phyloP scores from a whole-genome alignment of 2,113 vertebrate species.

The Neolamprologus modestus region DNA sequence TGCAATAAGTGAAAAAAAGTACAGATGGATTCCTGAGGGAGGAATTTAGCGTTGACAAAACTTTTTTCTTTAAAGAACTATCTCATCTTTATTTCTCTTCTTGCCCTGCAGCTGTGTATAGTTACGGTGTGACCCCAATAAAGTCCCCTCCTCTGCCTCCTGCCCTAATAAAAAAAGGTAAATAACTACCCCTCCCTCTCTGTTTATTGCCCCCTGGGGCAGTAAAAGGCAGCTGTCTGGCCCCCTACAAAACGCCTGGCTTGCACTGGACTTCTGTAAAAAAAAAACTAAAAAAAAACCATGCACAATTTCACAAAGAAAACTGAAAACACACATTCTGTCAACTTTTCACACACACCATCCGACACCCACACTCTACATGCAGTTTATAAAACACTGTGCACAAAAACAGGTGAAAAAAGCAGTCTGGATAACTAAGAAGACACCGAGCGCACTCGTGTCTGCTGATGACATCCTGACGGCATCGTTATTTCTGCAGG shows the following conservation, averaged over 20 bases:
- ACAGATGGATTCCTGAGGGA: constrained; percentile 10
- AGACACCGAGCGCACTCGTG: neutral
- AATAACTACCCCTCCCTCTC: constrained; percentile 68
- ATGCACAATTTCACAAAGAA: constrained; percentile 33
- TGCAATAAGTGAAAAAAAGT: neutral
- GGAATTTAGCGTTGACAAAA: constrained; percentile 44
- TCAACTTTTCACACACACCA: constrained; percentile 43
- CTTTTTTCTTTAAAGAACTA: neutral
- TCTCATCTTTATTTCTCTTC: constrained; percentile 22
- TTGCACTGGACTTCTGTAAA: constrained; percentile 31
- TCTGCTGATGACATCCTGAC: neutral
- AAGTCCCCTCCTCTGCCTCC: constrained; percentile 61
- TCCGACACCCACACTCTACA: constrained; percentile 53
- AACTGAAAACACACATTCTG: constrained; percentile 60
- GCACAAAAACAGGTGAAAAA: neutral
- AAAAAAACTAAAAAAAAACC: neutral
- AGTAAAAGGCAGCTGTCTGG: constrained; percentile 77
- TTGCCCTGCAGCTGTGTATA: constrained; percentile 71
- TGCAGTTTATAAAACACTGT: constrained; percentile 45
- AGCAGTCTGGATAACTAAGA: neutral
- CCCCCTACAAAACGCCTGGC: constrained; percentile 42
- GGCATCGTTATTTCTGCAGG: neutral
- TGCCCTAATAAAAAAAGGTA: constrained; percentile 71
- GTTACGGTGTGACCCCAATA: constrained; percentile 77
- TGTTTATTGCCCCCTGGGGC: constrained; percentile 75